These are phyloP conservation scores for Taurulus bubalis DNA, from an alignment of 2,113 vertebrate genomes.

Conservation along the genomic window DNA sequence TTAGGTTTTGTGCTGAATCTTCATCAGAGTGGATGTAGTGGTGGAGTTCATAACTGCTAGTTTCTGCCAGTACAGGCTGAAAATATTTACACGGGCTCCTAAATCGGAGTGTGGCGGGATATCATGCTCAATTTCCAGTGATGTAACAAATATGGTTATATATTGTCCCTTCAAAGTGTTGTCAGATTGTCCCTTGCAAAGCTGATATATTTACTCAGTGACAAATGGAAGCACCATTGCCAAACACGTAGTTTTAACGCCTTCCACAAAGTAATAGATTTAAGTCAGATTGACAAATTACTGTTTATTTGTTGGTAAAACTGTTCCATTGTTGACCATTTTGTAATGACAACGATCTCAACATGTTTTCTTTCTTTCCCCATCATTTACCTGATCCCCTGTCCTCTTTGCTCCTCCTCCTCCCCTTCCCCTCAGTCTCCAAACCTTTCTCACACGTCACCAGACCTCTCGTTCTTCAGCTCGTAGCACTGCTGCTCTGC, in stretches of 20 bases:
- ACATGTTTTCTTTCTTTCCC: slow-evolving; percentile 67
- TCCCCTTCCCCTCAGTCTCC: slow-evolving; percentile 21
- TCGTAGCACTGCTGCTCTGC: slow-evolving; percentile 76
- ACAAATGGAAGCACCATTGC: neutral
- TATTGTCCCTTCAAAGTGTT: neutral
- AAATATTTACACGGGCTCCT: neutral
- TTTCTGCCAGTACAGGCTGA: slow-evolving; percentile 1
- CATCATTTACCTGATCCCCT: slow-evolving; percentile 53
- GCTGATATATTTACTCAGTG: neutral
- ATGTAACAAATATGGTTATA: neutral
- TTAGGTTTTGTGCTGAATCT: neutral
- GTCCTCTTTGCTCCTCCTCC: slow-evolving; percentile 39
- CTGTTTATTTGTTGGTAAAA: neutral
- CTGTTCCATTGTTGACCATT: slow-evolving; percentile 28
- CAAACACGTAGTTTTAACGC: neutral
- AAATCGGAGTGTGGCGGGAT: neutral
- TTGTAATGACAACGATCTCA: slow-evolving; percentile 52
- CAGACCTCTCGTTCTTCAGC: slow-evolving; percentile 75
- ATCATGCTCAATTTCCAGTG: neutral
- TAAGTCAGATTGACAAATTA: neutral
- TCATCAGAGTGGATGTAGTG: neutral
- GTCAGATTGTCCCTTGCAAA: slow-evolving; percentile 8
- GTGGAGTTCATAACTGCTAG: slow-evolving; percentile 5
- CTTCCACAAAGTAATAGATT: neutral
- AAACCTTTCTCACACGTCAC: slow-evolving; percentile 56